These are phyloP conservation scores for Spialia ferax DNA, from an alignment of 2,888 invertebrate genomes.

Conservation along the genomic window DNA sequence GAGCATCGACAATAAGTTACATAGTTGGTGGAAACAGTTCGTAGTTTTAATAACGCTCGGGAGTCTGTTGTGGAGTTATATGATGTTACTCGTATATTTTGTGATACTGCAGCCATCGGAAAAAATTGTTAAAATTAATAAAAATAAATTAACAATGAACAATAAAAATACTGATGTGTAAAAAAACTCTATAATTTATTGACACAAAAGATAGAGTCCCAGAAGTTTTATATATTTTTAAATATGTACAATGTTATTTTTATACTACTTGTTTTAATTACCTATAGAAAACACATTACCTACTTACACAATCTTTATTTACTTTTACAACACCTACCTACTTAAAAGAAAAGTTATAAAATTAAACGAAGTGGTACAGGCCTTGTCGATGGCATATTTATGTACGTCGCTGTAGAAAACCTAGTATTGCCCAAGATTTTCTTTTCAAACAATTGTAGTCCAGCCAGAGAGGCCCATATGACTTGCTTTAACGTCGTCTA, in stretches of 20 bases:
- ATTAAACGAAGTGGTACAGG: background rate
- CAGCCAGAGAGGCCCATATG: slow-evolving; percentile 38
- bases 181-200: background rate
- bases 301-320: no score
- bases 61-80: slow-evolving; percentile 86
- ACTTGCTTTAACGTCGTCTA: slow-evolving; percentile 43
- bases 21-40: slow-evolving; percentile 91
- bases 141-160: slow-evolving; percentile 41
- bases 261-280: no score
- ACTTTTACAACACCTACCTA: slow-evolving; percentile 13
- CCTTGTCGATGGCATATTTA: background rate
- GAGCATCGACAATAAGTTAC: slow-evolving; percentile 76
- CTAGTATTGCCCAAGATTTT: slow-evolving; percentile 44
- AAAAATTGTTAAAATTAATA: slow-evolving; percentile 75
- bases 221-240: background rate
- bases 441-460: slow-evolving; percentile 40
- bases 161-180: slow-evolving; percentile 29
- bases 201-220: background rate
- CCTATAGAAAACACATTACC: no score
- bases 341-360: slow-evolving; percentile 41
- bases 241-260: no score
- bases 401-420: slow-evolving; percentile 3
- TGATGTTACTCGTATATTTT: slow-evolving; percentile 89
- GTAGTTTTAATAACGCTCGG: slow-evolving; percentile 88
- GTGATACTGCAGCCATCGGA: slow-evolving; percentile 88